A percentile compares a stretch with the other conserved stretches of the same genome.
Evolutionary conservation across 2,888 invertebrate genomes (phyloP).

Genomic region (Dione vanillae): DNA sequence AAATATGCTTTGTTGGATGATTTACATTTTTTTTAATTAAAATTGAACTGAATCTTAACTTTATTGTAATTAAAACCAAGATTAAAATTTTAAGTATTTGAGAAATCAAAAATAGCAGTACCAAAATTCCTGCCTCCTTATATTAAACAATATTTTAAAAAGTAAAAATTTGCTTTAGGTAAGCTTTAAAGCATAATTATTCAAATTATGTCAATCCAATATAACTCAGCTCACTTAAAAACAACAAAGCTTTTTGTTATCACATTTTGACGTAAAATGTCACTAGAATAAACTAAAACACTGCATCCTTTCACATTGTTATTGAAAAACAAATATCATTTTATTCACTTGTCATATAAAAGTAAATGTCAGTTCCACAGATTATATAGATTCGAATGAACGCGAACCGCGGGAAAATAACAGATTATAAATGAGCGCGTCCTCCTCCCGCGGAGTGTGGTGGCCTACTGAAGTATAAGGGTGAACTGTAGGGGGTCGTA

Average conservation of each 20-base stretch:
- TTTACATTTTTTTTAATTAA: no score
- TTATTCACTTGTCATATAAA: conserved; percentile 28
- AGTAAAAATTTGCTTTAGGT: background rate
- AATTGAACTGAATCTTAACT: no score
- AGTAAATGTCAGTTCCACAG: conserved; percentile 32
- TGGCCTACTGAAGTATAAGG: conserved; percentile 36
- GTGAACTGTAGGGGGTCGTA: conserved; percentile 23
- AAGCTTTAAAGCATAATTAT: background rate
- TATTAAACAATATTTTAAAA: background rate
- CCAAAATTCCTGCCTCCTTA: background rate
- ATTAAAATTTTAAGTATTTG: no score
- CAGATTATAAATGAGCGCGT: conserved; percentile 27
- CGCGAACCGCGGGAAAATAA: conserved; percentile 30
- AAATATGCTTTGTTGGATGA: no score
- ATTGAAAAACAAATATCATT: conserved; percentile 18
- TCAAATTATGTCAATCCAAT: background rate
- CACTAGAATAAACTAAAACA: conserved; percentile 23
- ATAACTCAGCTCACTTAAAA: conserved; percentile 13
- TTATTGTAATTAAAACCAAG: no score
- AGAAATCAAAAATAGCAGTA: no score
- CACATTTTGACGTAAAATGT: background rate
- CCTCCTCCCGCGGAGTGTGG: conserved; percentile 25
- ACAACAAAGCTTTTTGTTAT: conserved; percentile 1
- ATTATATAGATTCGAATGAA: conserved; percentile 34
- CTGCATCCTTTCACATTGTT: conserved; percentile 41